Base-by-base conservation (phyloP, 2,797 vertebrate genomes). In the Siniperca obscura region DNA sequence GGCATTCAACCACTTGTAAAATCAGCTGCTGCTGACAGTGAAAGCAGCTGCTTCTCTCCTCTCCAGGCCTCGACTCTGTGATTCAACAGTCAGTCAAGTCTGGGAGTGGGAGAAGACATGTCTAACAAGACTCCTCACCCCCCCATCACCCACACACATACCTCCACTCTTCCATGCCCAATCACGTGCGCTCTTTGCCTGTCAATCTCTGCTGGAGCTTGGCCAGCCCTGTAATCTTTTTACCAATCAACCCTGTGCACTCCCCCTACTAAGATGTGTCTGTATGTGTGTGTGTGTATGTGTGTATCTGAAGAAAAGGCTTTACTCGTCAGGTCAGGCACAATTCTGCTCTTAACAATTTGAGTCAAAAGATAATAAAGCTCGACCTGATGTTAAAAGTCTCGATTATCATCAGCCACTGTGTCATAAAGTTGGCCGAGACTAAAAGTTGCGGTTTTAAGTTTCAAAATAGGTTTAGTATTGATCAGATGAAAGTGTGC, bases 11-110 rank as follows among this genome's bases (percentile, higher is more conserved):
- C 53, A 59, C 87, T 86, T 87, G 85, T 87, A 91, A 88, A 90
- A 91, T 86, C 87, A 88, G 85, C 82, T 83, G 81, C 80, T 71
- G 82, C 88, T 87, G 90, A 87, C 88, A 87, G 88, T 30, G 17
- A 86, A 80, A 87, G 89, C 88, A 82, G 82, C 78, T 84, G 72
- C 76, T 65, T 65, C 65, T 83, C 85, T 85, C 70, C 12, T 84
- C 83, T 83, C 70, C 78, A 81, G 70, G 76, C 83, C 78, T 89
- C 16, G 9, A 82, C 74, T 85, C 76, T 87, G 90, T 85, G 87
- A 93, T 91, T 91, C 90, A 90, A 91, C 91, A 92, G 84, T 87
- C 90, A 90, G 87, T 91, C 90, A 91, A 74, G 76, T 88, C 90
- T 82, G 71, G 30, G 48, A 87, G 83, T 64, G 67, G 76, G 75